Percentiles rank a stretch among this genome's conserved stretches.
Evolutionary conservation across 1,140 invertebrate genomes (phyloP).

Genomic region (Euwallacea similis): DNA sequence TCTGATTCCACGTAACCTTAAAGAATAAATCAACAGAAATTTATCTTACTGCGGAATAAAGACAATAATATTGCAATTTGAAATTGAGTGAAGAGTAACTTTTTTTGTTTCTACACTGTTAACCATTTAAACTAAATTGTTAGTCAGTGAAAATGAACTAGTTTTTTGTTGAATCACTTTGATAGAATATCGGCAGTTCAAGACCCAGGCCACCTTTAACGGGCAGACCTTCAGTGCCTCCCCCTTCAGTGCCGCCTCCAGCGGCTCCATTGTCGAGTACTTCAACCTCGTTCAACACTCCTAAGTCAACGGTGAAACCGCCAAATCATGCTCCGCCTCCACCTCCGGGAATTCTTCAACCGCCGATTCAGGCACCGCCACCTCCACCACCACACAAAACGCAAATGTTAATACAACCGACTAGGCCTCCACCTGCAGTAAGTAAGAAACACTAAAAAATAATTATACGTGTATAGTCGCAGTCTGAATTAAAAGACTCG

Average conservation of each 20-base stretch:
- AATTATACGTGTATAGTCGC: neutral
- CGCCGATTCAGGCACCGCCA: conserved; percentile 41
- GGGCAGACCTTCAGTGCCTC: conserved; percentile 38
- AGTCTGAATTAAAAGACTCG: no score
- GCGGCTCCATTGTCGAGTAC: conserved; percentile 41
- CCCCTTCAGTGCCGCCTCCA: conserved; percentile 38
- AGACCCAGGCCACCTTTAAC: conserved; percentile 16
- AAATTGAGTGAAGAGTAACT: no score
- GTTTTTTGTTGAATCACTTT: neutral
- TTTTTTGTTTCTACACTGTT: no score
- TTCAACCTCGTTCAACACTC: conserved; percentile 28
- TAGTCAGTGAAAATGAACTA: no score
- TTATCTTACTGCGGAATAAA: no score
- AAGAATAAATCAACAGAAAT: no score
- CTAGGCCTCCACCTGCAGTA: conserved; percentile 43
- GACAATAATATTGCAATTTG: no score
- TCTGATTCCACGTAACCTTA: conserved; percentile 21
- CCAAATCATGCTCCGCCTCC: conserved; percentile 50
- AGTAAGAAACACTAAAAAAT: conserved; percentile 11
- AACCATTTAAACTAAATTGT: neutral
- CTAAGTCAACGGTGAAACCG: conserved; percentile 42
- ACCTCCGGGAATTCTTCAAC: conserved; percentile 41
- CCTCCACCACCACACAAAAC: conserved; percentile 37
- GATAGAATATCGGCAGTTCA: neutral
- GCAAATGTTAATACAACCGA: conserved; percentile 37